Evolutionary conservation across 2,888 invertebrate genomes (phyloP), one percentile per base, ranked within the genome.

Genomic region (Hyppa rectilinea): DNA sequence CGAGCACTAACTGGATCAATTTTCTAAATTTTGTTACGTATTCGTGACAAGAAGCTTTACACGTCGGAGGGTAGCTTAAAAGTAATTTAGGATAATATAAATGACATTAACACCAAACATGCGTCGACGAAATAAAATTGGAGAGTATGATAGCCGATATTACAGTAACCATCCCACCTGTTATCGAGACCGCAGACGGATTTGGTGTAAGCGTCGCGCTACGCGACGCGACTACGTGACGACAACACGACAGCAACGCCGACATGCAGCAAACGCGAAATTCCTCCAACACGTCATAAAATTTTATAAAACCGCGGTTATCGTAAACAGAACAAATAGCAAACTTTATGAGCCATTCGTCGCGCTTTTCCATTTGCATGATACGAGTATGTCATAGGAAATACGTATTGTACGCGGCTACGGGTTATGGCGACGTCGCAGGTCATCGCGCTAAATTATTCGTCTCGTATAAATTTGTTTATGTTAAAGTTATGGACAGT

Each of bases 291-390:
- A 87, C 80, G 88, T 90, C 88, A 92, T 94, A 94, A 94, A 94
- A 91, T 92, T 92, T 90, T 93, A 92, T 92, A 94, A 94, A 94
- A 93, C 92, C 91, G 88, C 91, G 91, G 92, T 93, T 94, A 95
- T 95, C 94, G 94, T 94, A 94, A 94, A 95, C 93, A 92, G 92
- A 95, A 94, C 93, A 93, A 94, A 95, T 94, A 93, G 92, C 92
- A 85, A 90, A 90, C 79, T 95, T 95, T 95, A 95, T 92, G 94
- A 93, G 89, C 92, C 89, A 92, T 92, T 91, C 92, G 92, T 93
- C 91, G 91, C 91, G 92, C 89, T 91, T 93, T 94, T 91, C 93
- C 93, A 95, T 95, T 93, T 94, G 91, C 94, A 95, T 93, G 92
- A 92, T 88, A 90, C 89, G 89, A 90, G 87, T 88, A 87, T 91